Conservation (phyloP, 2,113 vertebrate genomes). For the Platichthys stellatus region DNA sequence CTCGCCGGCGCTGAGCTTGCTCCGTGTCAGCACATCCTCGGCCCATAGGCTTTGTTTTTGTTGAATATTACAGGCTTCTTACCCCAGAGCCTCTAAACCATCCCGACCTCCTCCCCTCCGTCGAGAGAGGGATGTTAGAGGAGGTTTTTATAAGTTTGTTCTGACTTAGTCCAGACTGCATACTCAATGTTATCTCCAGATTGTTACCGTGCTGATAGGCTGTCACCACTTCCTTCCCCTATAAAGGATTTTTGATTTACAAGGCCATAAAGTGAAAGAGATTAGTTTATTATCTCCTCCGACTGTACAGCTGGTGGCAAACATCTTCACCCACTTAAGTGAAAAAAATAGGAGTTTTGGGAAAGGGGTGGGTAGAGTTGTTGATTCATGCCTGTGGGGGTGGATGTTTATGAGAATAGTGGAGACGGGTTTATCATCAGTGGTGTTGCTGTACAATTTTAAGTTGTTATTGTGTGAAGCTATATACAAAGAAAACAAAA, state of each 20-base stretch:
- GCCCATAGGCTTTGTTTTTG: slow-evolving; percentile 34
- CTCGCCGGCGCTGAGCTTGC: slow-evolving; percentile 62
- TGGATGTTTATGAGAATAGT: slow-evolving; percentile 50
- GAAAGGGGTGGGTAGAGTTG: slow-evolving; percentile 32
- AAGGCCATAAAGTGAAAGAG: slow-evolving; percentile 12
- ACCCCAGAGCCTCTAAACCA: slow-evolving; percentile 38
- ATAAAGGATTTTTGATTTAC: background rate
- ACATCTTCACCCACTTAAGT: slow-evolving; percentile 72
- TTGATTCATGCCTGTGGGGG: slow-evolving; percentile 35
- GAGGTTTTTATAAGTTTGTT: slow-evolving; percentile 46
- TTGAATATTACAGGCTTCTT: slow-evolving; percentile 41
- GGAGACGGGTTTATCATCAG: slow-evolving; percentile 2
- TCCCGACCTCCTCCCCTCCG: slow-evolving; percentile 32
- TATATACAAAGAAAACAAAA: background rate
- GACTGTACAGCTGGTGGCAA: slow-evolving; percentile 64
- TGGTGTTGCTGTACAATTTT: background rate
- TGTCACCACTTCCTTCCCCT: background rate
- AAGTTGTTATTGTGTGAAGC: slow-evolving; percentile 4
- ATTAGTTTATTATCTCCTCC: slow-evolving; percentile 19
- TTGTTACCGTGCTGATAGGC: background rate
- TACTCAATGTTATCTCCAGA: slow-evolving; percentile 6
- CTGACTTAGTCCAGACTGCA: background rate
- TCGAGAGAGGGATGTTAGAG: slow-evolving; percentile 23
- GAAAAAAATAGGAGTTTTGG: slow-evolving; percentile 43
- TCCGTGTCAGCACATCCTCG: slow-evolving; percentile 69